Evolutionary conservation across 2,113 vertebrate genomes (phyloP), one percentile per base, ranked within the genome.

Genomic region (Python bivittatus): DNA sequence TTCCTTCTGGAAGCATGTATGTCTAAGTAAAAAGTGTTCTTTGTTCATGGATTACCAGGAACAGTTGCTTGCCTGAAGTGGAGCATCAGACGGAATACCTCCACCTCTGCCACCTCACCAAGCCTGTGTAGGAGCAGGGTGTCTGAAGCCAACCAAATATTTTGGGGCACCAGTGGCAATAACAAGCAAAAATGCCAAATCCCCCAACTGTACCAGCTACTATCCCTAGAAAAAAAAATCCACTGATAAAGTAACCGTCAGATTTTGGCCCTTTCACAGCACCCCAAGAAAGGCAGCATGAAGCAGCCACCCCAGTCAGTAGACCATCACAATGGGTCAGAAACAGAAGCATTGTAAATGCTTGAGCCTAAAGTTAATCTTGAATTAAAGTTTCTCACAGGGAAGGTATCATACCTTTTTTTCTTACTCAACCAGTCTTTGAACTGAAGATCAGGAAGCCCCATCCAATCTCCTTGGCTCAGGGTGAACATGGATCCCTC

Each of bases 401-500:
- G 8, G 23, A 20, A 52, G 29, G 4, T 1, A 17, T 61, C 94
- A 96, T 38, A 98, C 98, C 98, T 98, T 93, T 96, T 96, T 88
- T 96, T 98, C 92, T 93, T 97, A 83, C 95, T 95, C 88, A 98
- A 95, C 98, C 98, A 98, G 92, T 98, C 98, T 89, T 97, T 98
- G 93, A 98, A 97, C 0, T 95, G 96, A 29, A 98, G 96, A 89
- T 98, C 98, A 0, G 98, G 98, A 0, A 98, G 98, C 33, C 98
- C 98, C 98, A 98, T 98, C 98, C 98, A 98, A 91, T 98, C 97
- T 3, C 98, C 98, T 54, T 92, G 98, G 94, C 98, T 98, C 87
- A 98, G 95, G 7, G 98, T 98, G 92, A 98, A 90, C 98, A 98
- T 98, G 38, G 98, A 98, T 33, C 98, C 98, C 56, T 98, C 98